Conservation (phyloP, 2,797 vertebrate species). For the Tragelaphus eurycerus region DNA sequence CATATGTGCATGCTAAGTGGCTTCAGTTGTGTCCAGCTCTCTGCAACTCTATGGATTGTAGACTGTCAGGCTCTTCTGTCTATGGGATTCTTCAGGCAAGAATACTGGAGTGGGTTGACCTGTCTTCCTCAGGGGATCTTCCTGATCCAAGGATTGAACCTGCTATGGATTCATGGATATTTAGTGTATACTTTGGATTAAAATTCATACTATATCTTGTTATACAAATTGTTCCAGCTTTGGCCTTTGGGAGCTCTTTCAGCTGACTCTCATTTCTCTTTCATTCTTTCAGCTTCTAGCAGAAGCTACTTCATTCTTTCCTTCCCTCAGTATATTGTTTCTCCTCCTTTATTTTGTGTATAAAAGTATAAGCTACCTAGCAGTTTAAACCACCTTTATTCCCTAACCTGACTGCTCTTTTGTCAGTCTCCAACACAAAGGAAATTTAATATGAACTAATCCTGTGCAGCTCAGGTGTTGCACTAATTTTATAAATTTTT, state of each 20-base stretch:
- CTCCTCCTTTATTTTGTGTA: not conserved
- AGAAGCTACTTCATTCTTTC: not conserved
- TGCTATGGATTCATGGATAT: not conserved
- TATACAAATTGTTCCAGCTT: not conserved
- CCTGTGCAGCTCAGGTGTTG: not conserved
- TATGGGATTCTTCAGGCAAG: not conserved
- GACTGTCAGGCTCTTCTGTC: not conserved
- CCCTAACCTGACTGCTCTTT: not conserved
- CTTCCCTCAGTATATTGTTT: not conserved
- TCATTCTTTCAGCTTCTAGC: not conserved
- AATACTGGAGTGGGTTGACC: not conserved
- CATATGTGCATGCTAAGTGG: not conserved
- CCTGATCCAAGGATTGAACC: not conserved
- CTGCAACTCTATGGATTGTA: not conserved
- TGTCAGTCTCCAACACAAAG: not conserved
- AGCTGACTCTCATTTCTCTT: not conserved
- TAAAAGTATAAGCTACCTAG: not conserved
- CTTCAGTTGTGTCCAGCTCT: not conserved
- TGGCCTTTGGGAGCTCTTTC: not conserved
- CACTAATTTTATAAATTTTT: not conserved
- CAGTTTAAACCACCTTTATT: not conserved
- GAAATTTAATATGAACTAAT: not conserved
- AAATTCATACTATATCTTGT: not conserved
- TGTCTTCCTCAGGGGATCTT: not conserved
- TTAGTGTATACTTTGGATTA: not conserved